Conservation (phyloP, 2,888 invertebrate genomes). For the Cremastinae sp. region DNA sequence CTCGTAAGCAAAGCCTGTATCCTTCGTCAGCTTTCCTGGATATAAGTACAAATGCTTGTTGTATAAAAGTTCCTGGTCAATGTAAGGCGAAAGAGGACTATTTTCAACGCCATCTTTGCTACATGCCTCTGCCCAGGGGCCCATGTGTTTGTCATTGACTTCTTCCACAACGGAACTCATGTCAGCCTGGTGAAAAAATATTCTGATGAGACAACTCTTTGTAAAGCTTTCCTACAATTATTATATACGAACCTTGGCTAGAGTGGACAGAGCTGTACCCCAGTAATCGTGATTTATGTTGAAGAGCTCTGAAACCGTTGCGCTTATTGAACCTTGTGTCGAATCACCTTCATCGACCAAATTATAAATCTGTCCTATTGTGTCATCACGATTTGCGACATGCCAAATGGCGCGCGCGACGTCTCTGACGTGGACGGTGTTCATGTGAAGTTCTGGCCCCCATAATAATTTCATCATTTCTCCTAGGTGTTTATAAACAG, state of each 20-base stretch:
- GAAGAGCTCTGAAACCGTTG: conserved; percentile 90
- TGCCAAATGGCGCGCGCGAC: conserved; percentile 92
- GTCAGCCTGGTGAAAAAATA: conserved; percentile 84
- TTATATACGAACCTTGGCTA: conserved; percentile 86
- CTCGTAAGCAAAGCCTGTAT: conserved; percentile 83
- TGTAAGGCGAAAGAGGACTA: conserved; percentile 93
- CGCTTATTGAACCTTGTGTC: conserved; percentile 92
- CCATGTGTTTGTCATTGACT: conserved; percentile 95
- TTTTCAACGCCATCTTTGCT: conserved; percentile 87
- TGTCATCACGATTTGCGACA: conserved; percentile 82
- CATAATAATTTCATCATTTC: conserved; percentile 96
- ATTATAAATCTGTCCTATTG: conserved; percentile 87
- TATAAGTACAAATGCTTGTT: conserved; percentile 90
- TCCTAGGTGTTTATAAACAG: conserved; percentile 92
- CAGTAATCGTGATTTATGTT: conserved; percentile 93
- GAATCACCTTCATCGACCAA: conserved; percentile 91
- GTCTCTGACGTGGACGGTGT: conserved; percentile 93
- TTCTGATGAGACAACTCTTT: too few relatives aligned
- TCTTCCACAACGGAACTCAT: conserved; percentile 91
- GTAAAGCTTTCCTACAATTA: too few relatives aligned
- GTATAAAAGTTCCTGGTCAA: conserved; percentile 90
- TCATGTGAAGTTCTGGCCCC: conserved; percentile 91
- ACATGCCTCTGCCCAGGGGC: conserved; percentile 95
- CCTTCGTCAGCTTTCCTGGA: conserved; percentile 83
- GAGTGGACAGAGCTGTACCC: conserved; percentile 89